Conservation (phyloP, 2,888 invertebrate species). For the Lithophane ornitopus region DNA sequence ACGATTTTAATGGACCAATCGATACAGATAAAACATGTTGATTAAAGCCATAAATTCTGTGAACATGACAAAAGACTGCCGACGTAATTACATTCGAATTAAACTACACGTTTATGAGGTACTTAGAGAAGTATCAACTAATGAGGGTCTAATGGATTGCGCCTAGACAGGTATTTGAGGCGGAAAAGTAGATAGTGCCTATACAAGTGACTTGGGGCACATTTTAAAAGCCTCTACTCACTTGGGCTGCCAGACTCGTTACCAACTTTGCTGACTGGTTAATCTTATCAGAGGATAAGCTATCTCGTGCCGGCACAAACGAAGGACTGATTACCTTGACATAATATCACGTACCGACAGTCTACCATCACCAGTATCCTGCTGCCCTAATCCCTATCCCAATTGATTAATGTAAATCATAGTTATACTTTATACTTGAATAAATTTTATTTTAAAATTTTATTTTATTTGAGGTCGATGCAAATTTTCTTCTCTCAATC, state of each 20-base stretch:
- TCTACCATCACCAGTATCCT: too few relatives aligned
- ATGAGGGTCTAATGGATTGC: constrained; percentile 18
- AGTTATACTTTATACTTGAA: too few relatives aligned
- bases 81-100: constrained; percentile 3
- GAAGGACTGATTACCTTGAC: too few relatives aligned
- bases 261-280: not conserved
- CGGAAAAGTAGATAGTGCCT: not conserved
- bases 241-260: too few relatives aligned
- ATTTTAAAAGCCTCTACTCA: not conserved
- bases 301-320: too few relatives aligned
- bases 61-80: constrained; percentile 15
- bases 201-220: not conserved
- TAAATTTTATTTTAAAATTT: too few relatives aligned
- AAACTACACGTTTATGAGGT: constrained; percentile 5
- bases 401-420: too few relatives aligned
- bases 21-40: constrained; percentile 34
- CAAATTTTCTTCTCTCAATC: too few relatives aligned
- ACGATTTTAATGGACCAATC: constrained; percentile 45
- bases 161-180: constrained; percentile 1
- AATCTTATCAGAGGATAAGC: too few relatives aligned
- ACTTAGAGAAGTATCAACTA: constrained; percentile 16
- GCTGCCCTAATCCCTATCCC: too few relatives aligned
- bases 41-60: constrained; percentile 36
- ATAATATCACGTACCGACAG: too few relatives aligned
- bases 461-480: too few relatives aligned